Evolutionary conservation across 2,797 vertebrate species (phyloP).

Genomic region (Salmo trutta): DNA sequence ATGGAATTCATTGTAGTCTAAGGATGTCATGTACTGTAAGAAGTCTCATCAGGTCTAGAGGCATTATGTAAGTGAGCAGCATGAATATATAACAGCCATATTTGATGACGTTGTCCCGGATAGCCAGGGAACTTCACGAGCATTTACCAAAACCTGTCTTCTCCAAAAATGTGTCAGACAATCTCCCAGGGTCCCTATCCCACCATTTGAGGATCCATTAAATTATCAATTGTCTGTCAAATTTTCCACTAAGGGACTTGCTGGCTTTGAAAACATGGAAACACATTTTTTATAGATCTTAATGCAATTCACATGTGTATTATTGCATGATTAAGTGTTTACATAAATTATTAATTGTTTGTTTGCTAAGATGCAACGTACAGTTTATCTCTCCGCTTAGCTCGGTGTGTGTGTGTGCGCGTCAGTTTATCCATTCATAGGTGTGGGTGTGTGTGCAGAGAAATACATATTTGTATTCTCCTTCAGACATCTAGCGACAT

Average conservation of each 20-base stretch:
- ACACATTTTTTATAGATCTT: neutral
- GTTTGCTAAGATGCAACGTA: too few relatives aligned
- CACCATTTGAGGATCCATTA: neutral
- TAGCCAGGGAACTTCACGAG: slow-evolving; percentile 21
- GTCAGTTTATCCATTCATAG: too few relatives aligned
- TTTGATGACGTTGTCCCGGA: slow-evolving; percentile 23
- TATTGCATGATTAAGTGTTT: too few relatives aligned
- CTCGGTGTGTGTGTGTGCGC: neutral
- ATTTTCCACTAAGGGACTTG: neutral
- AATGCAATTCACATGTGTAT: too few relatives aligned
- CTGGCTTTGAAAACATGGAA: neutral
- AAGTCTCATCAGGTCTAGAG: neutral
- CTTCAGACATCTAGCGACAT: neutral
- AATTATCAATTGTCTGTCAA: neutral
- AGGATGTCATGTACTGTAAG: neutral
- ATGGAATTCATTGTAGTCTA: neutral
- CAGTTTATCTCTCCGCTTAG: too few relatives aligned
- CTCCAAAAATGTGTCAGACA: too few relatives aligned
- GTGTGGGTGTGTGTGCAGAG: slow-evolving; percentile 9
- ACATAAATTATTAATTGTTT: too few relatives aligned
- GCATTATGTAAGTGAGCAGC: slow-evolving; percentile 32
- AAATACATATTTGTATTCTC: slow-evolving; percentile 16
- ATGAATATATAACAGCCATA: slow-evolving; percentile 30
- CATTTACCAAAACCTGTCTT: neutral
- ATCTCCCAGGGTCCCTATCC: too few relatives aligned